phyloP scores from a whole-genome alignment of 2,113 vertebrate genomes.

The Danio rerio region GRCz12tu NC_133193.1:19335001-19335500 shows the following conservation, averaged over 20 bases:
- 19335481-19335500: slow-evolving; percentile 16
- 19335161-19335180: slow-evolving; percentile 40
- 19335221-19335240: slow-evolving; percentile 48
- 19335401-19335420: slow-evolving; percentile 9
- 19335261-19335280: slow-evolving; percentile 37
- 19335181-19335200: slow-evolving; percentile 49
- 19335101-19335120: slow-evolving; percentile 22
- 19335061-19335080: slow-evolving; percentile 30
- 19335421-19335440: slow-evolving; percentile 11
- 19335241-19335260: slow-evolving; percentile 49
- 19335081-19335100: slow-evolving; percentile 8
- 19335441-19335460: slow-evolving; percentile 18
- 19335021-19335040: slow-evolving; percentile 28
- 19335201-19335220: slow-evolving; percentile 45
- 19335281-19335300: slow-evolving; percentile 12
- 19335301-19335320: slow-evolving; percentile 13
- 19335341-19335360: slow-evolving; percentile 77
- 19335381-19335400: slow-evolving; percentile 68
- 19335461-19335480: neutral
- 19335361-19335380: slow-evolving; percentile 79
- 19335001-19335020: slow-evolving; percentile 26
- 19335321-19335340: slow-evolving; percentile 74
- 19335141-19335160: slow-evolving; percentile 42
- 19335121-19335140: slow-evolving; percentile 35
- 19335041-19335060: slow-evolving; percentile 7